Conservation (phyloP, 2,888 invertebrate species). For the Anarsia innoxiella region DNA sequence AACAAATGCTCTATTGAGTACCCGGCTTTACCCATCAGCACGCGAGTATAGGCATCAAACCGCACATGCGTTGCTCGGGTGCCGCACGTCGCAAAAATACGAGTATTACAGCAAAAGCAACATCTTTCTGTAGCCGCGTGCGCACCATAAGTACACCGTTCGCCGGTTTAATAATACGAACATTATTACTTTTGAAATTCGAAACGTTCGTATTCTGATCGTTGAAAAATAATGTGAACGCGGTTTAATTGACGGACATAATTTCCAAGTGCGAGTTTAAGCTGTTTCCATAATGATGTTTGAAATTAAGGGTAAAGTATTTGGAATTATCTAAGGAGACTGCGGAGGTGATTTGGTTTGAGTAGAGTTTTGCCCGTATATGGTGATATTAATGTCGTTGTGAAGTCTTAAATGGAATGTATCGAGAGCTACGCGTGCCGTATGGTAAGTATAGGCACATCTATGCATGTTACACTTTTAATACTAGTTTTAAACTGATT, state of each 20-base stretch:
- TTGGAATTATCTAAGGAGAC: slow-evolving; percentile 7
- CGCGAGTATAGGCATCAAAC: slow-evolving; percentile 24
- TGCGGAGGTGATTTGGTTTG: slow-evolving; percentile 4
- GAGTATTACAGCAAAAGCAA: slow-evolving; percentile 5
- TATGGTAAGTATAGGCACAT: slow-evolving; percentile 1
- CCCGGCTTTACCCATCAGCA: slow-evolving; percentile 7
- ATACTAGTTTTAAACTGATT: slow-evolving; percentile 4
- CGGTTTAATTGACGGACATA: background rate
- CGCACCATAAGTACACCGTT: background rate
- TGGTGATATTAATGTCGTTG: slow-evolving; percentile 7
- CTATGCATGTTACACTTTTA: background rate
- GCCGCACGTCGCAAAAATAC: slow-evolving; percentile 27
- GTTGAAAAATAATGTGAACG: slow-evolving; percentile 1
- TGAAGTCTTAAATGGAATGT: slow-evolving; percentile 4
- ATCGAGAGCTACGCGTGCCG: slow-evolving; percentile 1
- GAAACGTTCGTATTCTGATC: background rate
- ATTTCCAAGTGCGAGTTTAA: slow-evolving; percentile 4
- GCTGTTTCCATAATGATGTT: background rate
- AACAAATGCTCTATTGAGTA: slow-evolving; percentile 1
- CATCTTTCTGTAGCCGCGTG: too few relatives aligned
- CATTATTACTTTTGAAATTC: background rate
- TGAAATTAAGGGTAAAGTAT: background rate
- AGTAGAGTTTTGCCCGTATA: slow-evolving; percentile 11
- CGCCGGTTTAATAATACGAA: slow-evolving; percentile 1
- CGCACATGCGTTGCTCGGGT: slow-evolving; percentile 24